phyloP scores from a whole-genome alignment of 2,888 invertebrate genomes.

The Nebria salina region DNA sequence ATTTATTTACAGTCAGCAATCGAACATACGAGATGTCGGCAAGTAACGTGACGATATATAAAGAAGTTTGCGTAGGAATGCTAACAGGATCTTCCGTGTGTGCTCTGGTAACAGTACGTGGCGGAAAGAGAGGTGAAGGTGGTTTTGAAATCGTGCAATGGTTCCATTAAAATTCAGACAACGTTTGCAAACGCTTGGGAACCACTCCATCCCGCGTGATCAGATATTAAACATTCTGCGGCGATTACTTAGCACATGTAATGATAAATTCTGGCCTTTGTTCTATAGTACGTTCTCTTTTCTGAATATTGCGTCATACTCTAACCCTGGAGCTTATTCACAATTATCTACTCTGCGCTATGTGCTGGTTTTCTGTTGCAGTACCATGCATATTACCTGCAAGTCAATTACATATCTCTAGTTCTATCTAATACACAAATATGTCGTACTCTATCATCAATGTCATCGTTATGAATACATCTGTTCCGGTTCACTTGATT shows the following conservation, averaged over 20 bases:
- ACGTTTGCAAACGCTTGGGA: slow-evolving; percentile 28
- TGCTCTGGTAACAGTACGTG: background rate
- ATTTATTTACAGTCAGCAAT: slow-evolving; percentile 32
- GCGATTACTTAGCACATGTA: slow-evolving; percentile 44
- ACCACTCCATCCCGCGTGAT: slow-evolving; percentile 35
- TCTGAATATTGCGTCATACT: background rate
- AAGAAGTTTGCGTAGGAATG: slow-evolving; percentile 9
- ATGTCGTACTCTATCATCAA: background rate
- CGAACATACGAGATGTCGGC: background rate
- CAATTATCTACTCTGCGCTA: slow-evolving; percentile 38
- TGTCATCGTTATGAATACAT: slow-evolving; percentile 32
- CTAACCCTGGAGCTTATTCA: slow-evolving; percentile 9
- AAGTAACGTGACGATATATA: background rate
- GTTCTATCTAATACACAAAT: background rate
- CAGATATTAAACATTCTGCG: slow-evolving; percentile 45
- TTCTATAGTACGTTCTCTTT: slow-evolving; percentile 11
- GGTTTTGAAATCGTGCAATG: slow-evolving; percentile 19
- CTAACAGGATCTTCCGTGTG: background rate
- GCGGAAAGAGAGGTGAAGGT: background rate
- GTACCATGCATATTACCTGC: background rate
- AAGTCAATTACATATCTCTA: slow-evolving; percentile 2
- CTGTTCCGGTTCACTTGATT: slow-evolving; percentile 42
- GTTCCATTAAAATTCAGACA: slow-evolving; percentile 43
- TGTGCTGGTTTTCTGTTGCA: background rate
- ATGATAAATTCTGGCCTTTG: slow-evolving; percentile 44